phyloP scores from a whole-genome alignment of 2,888 invertebrate genomes.

The Thelaira solivaga region DNA sequence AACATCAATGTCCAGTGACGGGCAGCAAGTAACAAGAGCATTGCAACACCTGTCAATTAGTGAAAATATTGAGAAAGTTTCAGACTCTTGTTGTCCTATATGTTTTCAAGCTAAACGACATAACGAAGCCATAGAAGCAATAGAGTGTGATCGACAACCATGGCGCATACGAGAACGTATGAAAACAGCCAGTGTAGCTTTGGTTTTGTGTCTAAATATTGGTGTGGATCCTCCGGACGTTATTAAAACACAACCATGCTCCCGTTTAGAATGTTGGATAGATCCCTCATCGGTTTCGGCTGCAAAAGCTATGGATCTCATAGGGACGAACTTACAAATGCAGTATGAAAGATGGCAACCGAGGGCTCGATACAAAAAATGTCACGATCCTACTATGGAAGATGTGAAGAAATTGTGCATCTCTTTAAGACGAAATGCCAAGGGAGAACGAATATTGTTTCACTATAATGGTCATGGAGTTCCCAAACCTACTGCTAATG shows the following conservation, averaged over 20 bases:
- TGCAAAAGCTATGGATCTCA: conserved; percentile 93
- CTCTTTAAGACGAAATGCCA: conserved; percentile 95
- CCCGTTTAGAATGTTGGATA: conserved; percentile 97
- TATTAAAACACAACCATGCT: conserved; percentile 97
- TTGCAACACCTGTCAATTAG: conserved; percentile 65
- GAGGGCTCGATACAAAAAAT: conserved; percentile 96
- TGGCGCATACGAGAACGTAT: conserved; percentile 98
- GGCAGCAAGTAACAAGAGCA: conserved; percentile 63
- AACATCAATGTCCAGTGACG: conserved; percentile 66
- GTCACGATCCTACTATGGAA: conserved; percentile 97
- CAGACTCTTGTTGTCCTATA: conserved; percentile 69
- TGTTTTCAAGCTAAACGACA: conserved; percentile 78
- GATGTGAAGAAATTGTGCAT: conserved; percentile 98
- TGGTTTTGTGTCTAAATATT: conserved; percentile 97
- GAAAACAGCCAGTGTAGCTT: conserved; percentile 99
- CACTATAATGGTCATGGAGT: conserved; percentile 99
- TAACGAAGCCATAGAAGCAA: conserved; percentile 84
- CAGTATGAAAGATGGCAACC: conserved; percentile 99
- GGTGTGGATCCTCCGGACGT: conserved; percentile 99
- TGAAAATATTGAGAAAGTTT: conserved; percentile 57
- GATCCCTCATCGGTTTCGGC: conserved; percentile 93
- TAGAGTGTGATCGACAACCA: conserved; percentile 83
- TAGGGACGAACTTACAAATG: conserved; percentile 93
- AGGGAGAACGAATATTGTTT: conserved; percentile 98
- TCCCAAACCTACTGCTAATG: conserved; percentile 97